These are phyloP conservation scores for Oenanthe oenanthe DNA, from an alignment of 2,113 vertebrate genomes.

Conservation along the genomic window DNA sequence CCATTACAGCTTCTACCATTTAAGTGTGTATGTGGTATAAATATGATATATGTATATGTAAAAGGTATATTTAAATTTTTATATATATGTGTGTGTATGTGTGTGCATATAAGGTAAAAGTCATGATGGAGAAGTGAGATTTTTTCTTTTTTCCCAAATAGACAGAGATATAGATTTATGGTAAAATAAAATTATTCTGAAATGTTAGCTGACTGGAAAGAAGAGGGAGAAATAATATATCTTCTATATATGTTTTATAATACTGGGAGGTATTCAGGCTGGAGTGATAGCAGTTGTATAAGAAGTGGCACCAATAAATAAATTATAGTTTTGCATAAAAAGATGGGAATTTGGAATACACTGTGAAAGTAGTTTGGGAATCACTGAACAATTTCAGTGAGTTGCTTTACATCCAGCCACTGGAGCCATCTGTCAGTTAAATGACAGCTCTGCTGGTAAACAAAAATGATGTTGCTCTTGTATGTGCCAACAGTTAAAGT, in stretches of 20 bases:
- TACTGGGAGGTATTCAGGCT: not conserved
- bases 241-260: not conserved
- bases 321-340: not conserved
- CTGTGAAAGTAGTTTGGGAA: slow-evolving; percentile 16
- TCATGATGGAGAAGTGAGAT: not conserved
- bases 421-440: not conserved
- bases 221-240: not conserved
- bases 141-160: not conserved
- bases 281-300: not conserved
- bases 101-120: not conserved
- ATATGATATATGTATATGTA: not conserved
- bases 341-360: slow-evolving; percentile 1
- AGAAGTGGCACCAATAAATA: slow-evolving; percentile 20
- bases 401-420: not conserved
- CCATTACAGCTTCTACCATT: not conserved
- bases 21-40: not conserved
- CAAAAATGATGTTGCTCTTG: not conserved
- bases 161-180: not conserved
- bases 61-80: not conserved
- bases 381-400: not conserved
- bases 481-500: not conserved
- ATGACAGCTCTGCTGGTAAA: slow-evolving; percentile 2
- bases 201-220: not conserved
- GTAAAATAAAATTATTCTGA: not conserved
- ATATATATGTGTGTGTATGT: not conserved